Conservation (phyloP, 1,140 invertebrate species). For the Ectropis grisescens region DNA sequence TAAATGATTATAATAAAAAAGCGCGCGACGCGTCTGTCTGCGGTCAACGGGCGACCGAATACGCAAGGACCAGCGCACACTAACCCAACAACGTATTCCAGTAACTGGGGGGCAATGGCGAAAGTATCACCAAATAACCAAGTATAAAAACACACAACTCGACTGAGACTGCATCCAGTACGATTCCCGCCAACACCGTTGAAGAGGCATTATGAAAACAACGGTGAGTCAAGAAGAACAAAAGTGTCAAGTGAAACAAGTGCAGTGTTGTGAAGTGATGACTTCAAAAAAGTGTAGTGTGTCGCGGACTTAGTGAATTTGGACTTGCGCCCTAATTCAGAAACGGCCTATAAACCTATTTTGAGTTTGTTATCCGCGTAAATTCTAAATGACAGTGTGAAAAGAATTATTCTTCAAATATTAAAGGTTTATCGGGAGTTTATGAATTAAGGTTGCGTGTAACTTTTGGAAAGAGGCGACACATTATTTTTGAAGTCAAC, state of each 20-base stretch:
- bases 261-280: conserved; percentile 47
- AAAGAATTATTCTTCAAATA: too few relatives aligned
- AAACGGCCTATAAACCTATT: too few relatives aligned
- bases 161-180: conserved; percentile 76
- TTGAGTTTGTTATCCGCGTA: too few relatives aligned
- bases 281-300: conserved; percentile 58
- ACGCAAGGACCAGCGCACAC: conserved; percentile 53
- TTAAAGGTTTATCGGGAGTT: too few relatives aligned
- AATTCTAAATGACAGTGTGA: too few relatives aligned
- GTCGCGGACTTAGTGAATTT: conserved; percentile 25
- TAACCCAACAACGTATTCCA: conserved; percentile 39
- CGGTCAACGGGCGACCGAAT: conserved; percentile 34
- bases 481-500: too few relatives aligned
- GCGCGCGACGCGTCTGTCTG: conserved; percentile 38
- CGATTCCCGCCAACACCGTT: conserved; percentile 75
- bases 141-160: conserved; percentile 75
- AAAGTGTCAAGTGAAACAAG: conserved; percentile 20
- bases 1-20: conserved; percentile 15
- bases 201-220: conserved; percentile 69
- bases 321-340: too few relatives aligned
- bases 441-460: too few relatives aligned
- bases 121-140: conserved; percentile 68
- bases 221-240: conserved; percentile 62
- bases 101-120: conserved; percentile 54
- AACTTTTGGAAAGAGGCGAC: too few relatives aligned